phyloP scores from a whole-genome alignment of 2,113 vertebrate species.

The Psophia crepitans region DNA sequence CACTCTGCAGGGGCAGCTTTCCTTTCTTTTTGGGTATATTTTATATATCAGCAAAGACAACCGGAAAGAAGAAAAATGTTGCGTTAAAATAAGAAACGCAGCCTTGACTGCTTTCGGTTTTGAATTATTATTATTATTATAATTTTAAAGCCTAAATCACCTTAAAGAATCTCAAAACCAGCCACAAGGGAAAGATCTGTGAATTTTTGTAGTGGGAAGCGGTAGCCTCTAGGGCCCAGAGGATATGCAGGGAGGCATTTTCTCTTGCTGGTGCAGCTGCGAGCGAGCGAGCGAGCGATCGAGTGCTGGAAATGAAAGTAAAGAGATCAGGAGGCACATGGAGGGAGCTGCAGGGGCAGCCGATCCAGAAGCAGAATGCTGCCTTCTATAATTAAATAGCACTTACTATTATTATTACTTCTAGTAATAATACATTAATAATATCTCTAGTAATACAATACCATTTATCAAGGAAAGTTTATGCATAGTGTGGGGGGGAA shows the following conservation, averaged over 20 bases:
- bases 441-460: constrained; percentile 81
- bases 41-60: not conserved
- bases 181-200: not conserved
- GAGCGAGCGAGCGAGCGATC: constrained; percentile 34
- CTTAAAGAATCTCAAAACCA: constrained; percentile 20
- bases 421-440: constrained; percentile 81
- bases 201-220: not conserved
- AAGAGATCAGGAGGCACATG: constrained; percentile 75
- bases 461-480: constrained; percentile 76
- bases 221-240: constrained; percentile 76
- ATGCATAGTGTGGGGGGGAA: constrained; percentile 53
- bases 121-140: not conserved
- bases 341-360: constrained; percentile 76
- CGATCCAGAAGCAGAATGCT: constrained; percentile 76
- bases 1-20: not conserved
- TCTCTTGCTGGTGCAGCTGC: constrained; percentile 68
- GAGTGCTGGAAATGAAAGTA: constrained; percentile 79
- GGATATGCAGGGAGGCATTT: constrained; percentile 68
- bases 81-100: not conserved
- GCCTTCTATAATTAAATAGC: constrained; percentile 81
- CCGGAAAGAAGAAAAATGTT: not conserved
- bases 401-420: constrained; percentile 82
- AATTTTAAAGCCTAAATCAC: not conserved
- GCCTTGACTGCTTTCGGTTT: not conserved
- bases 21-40: not conserved